Evolutionary conservation across 2,113 vertebrate genomes (phyloP).

Genomic region (Perccottus glenii): DNA sequence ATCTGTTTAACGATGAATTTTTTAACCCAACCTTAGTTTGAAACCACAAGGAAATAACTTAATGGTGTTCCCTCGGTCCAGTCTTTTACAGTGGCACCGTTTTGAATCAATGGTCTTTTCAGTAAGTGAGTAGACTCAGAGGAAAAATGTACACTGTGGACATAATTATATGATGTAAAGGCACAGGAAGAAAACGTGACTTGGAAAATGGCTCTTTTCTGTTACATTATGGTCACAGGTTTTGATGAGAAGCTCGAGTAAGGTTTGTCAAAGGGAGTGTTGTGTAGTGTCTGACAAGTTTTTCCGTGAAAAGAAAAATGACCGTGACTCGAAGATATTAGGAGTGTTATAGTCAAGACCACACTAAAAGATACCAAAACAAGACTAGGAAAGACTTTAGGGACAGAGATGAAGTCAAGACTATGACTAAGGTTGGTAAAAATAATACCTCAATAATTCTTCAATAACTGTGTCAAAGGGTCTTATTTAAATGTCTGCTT

Average conservation of each 20-base stretch:
- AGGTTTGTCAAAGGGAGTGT: slow-evolving; percentile 12
- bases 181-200: slow-evolving; percentile 44
- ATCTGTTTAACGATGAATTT: neutral
- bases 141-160: slow-evolving; percentile 33
- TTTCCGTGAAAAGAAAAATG: slow-evolving; percentile 15
- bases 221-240: neutral
- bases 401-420: too few species aligned
- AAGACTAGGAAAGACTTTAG: too few species aligned
- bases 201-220: slow-evolving; percentile 45
- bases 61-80: slow-evolving; percentile 14
- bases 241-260: slow-evolving; percentile 8
- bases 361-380: too few species aligned
- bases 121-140: slow-evolving; percentile 5
- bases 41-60: slow-evolving; percentile 37
- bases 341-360: neutral
- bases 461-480: too few species aligned
- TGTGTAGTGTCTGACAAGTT: slow-evolving; percentile 22
- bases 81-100: slow-evolving; percentile 3
- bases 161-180: slow-evolving; percentile 58
- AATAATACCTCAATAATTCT: too few species aligned
- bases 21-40: neutral
- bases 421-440: too few species aligned
- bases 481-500: too few species aligned
- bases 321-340: neutral
- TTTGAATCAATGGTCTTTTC: slow-evolving; percentile 44